Base-by-base conservation (phyloP, 2,797 vertebrate genomes). In the Salarias fasciatus region DNA sequence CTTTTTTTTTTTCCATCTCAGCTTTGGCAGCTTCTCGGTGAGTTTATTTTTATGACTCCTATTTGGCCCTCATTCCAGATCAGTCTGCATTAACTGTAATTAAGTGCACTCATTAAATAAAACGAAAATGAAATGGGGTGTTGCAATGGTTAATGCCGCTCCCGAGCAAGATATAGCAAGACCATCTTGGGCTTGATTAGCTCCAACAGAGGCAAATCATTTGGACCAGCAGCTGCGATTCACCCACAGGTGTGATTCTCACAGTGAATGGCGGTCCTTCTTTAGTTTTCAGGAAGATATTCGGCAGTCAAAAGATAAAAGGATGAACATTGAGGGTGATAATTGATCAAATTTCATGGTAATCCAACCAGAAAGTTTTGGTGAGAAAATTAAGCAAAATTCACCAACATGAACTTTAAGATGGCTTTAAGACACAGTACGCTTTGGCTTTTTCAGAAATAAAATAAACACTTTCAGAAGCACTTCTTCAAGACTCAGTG, bases 1-100 rank as follows among this genome's bases (percentile, higher is more conserved):
- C 8, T 43, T 7, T 57, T 63, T 69, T 8, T 43, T 7, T 57
- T 63, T 69, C 54, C 50, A 56, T 8, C 44, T 63, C 7, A 36
- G 9, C 12, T 36, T 61, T 24, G 12, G 37, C 51, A 8, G 57
- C 37, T 47, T 56, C 18, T 60, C 60, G 10, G 33, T 42, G n/a
- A 63, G 11, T 45, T 37, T 40, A 41, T 24, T 52, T 58, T 18
- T 30, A 45, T 29, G 6, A 37, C 43, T 63, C 57, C 29, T 7
- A 37, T 54, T 57, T 65, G 30, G 38, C 29, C 30, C 37, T 53
- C 18, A 49, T 49, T 18, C 37, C 31, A 64, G 55, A 51, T 65
- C 31, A 49, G 46, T 31, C 41, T 15, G 43, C 33, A 18, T 51
- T 50, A 76, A 44, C 12, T 8, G 41, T 55, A 54, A 62, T 58